Conservation (phyloP, 1,140 invertebrate genomes). For the honey bee (Apis mellifera) region Amel_HAv3.1 CM009934.2:3153501-3154000, state of each 20-base stretch:
- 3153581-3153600: neutral
- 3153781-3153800: constrained; percentile 38
- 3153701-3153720: constrained; percentile 77
- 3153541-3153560: constrained; percentile 3
- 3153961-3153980: constrained; percentile 49
- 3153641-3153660: constrained; percentile 56
- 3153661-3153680: constrained; percentile 78
- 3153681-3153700: constrained; percentile 77
- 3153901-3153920: neutral
- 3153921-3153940: constrained; percentile 62
- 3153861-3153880: constrained; percentile 10
- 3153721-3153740: constrained; percentile 77
- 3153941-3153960: constrained; percentile 61
- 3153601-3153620: constrained; percentile 72
- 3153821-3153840: neutral
- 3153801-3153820: constrained; percentile 5
- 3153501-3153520: neutral
- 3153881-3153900: constrained; percentile 33
- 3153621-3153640: constrained; percentile 72
- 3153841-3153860: constrained; percentile 47
- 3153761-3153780: constrained; percentile 15
- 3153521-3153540: neutral
- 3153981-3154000: constrained; percentile 36
- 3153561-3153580: constrained; percentile 13
- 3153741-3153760: constrained; percentile 55